Percentiles rank a stretch among this genome's conserved stretches.
Evolutionary conservation across 2,797 vertebrate genomes (phyloP).

Genomic region (Halcyon badia): DNA sequence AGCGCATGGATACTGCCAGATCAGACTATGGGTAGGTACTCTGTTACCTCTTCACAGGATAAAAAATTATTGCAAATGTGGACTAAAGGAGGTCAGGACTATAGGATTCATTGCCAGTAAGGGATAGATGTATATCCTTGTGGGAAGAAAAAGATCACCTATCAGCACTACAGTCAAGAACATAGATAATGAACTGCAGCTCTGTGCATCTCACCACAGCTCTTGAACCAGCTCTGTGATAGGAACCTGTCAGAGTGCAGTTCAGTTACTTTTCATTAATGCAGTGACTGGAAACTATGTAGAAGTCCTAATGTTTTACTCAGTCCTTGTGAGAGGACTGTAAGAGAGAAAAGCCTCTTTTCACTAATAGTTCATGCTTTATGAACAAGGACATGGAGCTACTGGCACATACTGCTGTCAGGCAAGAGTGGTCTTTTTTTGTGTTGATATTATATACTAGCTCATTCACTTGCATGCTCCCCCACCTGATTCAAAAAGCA

Average conservation of each 20-base stretch:
- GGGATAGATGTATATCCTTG: not conserved
- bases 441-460: not conserved
- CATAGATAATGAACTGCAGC: not conserved
- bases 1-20: not conserved
- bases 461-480: not conserved
- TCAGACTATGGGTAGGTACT: not conserved
- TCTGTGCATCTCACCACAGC: not conserved
- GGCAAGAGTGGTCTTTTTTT: not conserved
- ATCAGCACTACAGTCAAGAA: not conserved
- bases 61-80: not conserved
- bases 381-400: not conserved
- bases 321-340: not conserved
- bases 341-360: constrained; percentile 3
- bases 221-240: not conserved
- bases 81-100: not conserved
- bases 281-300: not conserved
- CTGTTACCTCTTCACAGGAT: not conserved
- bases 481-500: not conserved
- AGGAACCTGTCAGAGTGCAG: not conserved
- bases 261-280: not conserved
- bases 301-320: not conserved
- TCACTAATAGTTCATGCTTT: constrained; percentile 19
- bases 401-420: not conserved
- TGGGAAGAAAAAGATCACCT: not conserved
- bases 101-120: not conserved